Conservation (phyloP, 2,797 vertebrate species). For the Cirrhinus mrigala region DNA sequence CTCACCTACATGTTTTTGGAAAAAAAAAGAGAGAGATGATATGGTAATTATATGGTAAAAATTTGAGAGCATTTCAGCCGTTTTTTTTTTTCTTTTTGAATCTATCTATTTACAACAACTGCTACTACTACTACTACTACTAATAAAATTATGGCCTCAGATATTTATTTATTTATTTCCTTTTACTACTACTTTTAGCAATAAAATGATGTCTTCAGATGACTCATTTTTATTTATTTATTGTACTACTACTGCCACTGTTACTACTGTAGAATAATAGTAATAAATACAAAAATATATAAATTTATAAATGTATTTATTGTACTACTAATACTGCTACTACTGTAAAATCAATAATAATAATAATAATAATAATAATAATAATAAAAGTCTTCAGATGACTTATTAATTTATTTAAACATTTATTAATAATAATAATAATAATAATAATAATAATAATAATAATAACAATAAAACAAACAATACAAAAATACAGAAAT, state of each 20-base stretch:
- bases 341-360: background rate
- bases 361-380: too few species aligned
- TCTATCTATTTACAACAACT: too few species aligned
- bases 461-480: too few species aligned
- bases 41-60: background rate
- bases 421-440: too few species aligned
- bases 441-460: too few species aligned
- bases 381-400: too few species aligned
- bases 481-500: too few species aligned
- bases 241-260: background rate
- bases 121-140: too few species aligned
- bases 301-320: too few species aligned
- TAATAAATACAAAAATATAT: too few species aligned
- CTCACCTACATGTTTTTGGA: background rate
- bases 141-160: background rate
- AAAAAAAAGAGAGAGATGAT: background rate
- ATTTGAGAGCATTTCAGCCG: background rate
- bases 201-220: background rate
- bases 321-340: background rate
- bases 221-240: background rate
- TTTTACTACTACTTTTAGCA: background rate
- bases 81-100: too few species aligned
- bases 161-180: background rate
- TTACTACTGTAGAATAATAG: background rate
- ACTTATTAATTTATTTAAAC: too few species aligned